Evolutionary conservation across 2,888 invertebrate genomes (phyloP), one percentile per base, ranked within the genome.

Genomic region (Apocheima hispidaria): DNA sequence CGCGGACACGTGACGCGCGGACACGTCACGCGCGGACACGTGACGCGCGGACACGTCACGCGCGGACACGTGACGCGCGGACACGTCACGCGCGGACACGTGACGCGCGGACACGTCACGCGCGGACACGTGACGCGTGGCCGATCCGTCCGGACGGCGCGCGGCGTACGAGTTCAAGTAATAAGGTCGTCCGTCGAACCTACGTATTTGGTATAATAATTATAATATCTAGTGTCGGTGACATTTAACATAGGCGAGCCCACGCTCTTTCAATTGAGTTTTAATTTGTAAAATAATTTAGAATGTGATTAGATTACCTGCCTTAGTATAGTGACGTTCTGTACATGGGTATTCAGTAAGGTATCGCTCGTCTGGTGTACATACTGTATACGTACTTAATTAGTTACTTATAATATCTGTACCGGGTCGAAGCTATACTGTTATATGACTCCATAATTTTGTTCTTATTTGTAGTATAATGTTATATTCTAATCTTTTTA

Each of bases 401-500:
- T 26, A 6, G 4, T 3, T 18, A 9, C 18, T 18, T 10, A 10
- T 2, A 0, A 9, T 38, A 4, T 9, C 6, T 21, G n/a, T 41
- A 41, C 21, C 6, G 12, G 4, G 3, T 5, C n/a, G 28, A 44
- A 0, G 14, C 14, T 44, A 16, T 16, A 26, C 4, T 10, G 44
- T 16, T 44, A 9, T 16, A 28, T 28, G 18, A 48, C 30, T 30
- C 30, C 30, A 30, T 12, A 16, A 30, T 28, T 14, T 16, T 33
- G 20, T 48, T 48, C 28, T 46, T 20, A 30, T 48, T 2, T 2
- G n/a, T 30, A 30, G 18, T 6, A 5, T 16, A 48, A 48, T 28
- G 28, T 30, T 48, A 48, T 28, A 18, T 30, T 48, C 10, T 28
- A 48, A 48, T 48, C 30, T 18, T 30, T 33, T 12, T 2, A 28